Percentiles rank a stretch among this genome's conserved stretches.
Evolutionary conservation across 2,797 vertebrate genomes (phyloP).

Genomic region (Numenius phaeopus): DNA sequence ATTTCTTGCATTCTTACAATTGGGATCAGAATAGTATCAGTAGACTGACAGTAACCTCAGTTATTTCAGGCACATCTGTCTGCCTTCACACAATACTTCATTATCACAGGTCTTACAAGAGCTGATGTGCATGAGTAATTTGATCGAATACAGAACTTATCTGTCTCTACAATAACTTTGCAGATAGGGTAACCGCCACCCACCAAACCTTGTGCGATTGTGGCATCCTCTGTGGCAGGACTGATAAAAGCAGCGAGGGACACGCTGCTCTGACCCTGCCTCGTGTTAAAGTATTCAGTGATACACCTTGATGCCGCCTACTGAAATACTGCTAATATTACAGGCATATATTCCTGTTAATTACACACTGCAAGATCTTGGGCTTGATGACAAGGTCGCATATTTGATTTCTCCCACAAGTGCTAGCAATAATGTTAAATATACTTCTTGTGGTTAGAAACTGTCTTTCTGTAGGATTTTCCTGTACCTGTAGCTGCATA

Average conservation of each 20-base stretch:
- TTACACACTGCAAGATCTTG: neutral
- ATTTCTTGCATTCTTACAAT: neutral
- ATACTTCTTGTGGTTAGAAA: neutral
- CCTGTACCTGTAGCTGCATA: neutral
- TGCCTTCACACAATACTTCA: neutral
- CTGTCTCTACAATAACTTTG: neutral
- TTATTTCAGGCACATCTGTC: neutral
- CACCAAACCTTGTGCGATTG: neutral
- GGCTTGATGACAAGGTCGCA: neutral
- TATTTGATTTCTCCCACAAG: neutral
- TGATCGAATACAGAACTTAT: neutral
- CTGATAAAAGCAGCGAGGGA: neutral
- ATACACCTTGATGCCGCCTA: constrained; percentile 6
- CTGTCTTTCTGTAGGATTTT: neutral
- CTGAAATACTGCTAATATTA: neutral
- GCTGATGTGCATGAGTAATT: neutral
- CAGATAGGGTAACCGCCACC: neutral
- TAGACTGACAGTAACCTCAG: neutral
- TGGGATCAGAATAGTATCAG: neutral
- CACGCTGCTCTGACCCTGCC: neutral
- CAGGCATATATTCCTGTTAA: neutral
- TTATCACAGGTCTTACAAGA: neutral
- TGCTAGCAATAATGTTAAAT: neutral
- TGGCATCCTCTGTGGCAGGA: neutral
- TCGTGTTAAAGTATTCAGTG: neutral